Evolutionary conservation across 2,113 vertebrate genomes (phyloP).

Genomic region (Prolemur simus): DNA sequence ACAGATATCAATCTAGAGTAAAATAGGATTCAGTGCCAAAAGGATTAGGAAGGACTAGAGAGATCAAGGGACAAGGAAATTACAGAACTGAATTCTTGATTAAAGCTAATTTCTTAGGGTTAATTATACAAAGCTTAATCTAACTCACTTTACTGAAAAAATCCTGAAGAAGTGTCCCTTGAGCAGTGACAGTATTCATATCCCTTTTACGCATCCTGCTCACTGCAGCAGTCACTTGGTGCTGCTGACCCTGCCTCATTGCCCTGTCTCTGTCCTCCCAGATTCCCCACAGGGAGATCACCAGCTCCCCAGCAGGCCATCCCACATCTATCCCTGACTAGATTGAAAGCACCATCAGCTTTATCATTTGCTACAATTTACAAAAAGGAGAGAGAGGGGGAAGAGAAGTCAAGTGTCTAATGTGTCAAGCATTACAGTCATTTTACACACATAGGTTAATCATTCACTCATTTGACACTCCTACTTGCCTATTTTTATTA

Average conservation of each 20-base stretch:
- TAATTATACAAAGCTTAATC: constrained; percentile 58
- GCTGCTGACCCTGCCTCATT: not conserved
- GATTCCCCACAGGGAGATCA: not conserved
- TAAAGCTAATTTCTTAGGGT: constrained; percentile 56
- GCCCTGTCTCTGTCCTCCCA: not conserved
- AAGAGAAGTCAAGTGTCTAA: not conserved
- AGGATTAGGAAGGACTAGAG: constrained; percentile 41
- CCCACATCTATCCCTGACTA: not conserved
- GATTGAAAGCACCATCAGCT: not conserved
- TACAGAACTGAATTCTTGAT: constrained; percentile 43
- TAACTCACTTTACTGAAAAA: constrained; percentile 44
- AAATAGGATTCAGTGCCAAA: constrained; percentile 52
- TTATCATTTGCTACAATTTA: not conserved
- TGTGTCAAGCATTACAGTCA: not conserved
- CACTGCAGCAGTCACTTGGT: not conserved
- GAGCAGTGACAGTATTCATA: not conserved
- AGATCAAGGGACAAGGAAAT: constrained; percentile 43
- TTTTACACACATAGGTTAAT: not conserved
- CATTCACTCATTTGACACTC: not conserved
- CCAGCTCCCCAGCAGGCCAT: not conserved
- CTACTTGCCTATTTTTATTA: not conserved
- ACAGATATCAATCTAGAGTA: constrained; percentile 62
- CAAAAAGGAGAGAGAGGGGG: not conserved
- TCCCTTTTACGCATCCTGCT: not conserved
- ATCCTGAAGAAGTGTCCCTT: constrained; percentile 15